Percentiles rank a stretch among this genome's conserved stretches.
Conservation (phyloP, 2,888 invertebrate species). For the Eupelmus urozonus region DNA sequence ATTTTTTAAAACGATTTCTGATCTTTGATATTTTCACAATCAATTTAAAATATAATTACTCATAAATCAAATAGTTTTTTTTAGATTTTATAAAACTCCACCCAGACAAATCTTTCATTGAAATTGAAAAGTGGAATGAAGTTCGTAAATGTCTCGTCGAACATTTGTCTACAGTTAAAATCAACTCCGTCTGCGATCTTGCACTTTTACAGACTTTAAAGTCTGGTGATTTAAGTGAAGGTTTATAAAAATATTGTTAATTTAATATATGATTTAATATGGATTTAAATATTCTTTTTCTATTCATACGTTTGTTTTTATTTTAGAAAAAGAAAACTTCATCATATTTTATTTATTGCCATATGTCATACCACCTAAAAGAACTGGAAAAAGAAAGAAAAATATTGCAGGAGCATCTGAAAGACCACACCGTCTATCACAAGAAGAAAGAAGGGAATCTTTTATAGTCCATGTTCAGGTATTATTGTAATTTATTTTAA, state of each 20-base stretch:
- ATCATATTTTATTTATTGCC: conserved; percentile 12
- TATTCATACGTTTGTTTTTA: conserved; percentile 22
- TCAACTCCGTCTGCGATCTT: neutral
- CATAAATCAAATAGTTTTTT: neutral
- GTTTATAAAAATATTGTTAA: neutral
- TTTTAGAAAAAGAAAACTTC: conserved; percentile 15
- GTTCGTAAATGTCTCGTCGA: conserved; percentile 2
- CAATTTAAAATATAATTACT: neutral
- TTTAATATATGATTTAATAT: neutral
- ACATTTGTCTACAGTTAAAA: conserved; percentile 2
- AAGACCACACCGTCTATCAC: conserved; percentile 8
- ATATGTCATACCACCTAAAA: conserved; percentile 15
- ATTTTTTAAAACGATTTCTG: no score
- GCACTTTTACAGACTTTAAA: conserved; percentile 12
- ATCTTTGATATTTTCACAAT: no score
- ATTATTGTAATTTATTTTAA: neutral
- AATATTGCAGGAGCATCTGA: neutral
- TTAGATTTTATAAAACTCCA: conserved; percentile 10
- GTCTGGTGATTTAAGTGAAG: conserved; percentile 21
- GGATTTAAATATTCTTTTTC: neutral
- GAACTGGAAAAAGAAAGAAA: conserved; percentile 16
- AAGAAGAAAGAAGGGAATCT: conserved; percentile 35
- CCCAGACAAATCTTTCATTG: conserved; percentile 2
- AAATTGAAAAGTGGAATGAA: neutral
- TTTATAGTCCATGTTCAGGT: conserved; percentile 47